Evolutionary conservation across 35 echinoderm and acorn worm genomes (phyloP).

Genomic region (Stichopus chloronotus): DNA sequence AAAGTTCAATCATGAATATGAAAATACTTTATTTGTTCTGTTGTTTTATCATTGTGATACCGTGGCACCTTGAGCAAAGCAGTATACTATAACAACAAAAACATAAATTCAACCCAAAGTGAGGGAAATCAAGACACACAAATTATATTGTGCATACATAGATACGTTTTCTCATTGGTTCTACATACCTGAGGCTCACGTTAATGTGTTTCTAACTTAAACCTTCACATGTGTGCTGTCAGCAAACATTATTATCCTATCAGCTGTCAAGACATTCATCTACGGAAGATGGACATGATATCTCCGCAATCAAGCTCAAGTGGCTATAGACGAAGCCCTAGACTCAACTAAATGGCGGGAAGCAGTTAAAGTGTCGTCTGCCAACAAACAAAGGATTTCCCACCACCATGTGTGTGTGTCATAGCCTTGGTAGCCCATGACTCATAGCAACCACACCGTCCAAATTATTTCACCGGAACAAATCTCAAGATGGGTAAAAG

Average conservation of each 20-base stretch:
- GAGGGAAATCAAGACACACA: too few species aligned
- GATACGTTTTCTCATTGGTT: too few species aligned
- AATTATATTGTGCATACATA: too few species aligned
- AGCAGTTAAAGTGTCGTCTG: conserved; percentile 8
- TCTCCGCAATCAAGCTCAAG: background rate
- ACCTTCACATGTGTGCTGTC: background rate
- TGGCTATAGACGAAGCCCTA: background rate
- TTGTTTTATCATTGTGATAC: background rate
- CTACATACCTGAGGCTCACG: background rate
- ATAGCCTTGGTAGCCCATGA: conserved; percentile 35
- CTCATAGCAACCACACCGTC: conserved; percentile 28
- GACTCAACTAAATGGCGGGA: conserved; percentile 12
- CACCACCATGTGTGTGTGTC: background rate
- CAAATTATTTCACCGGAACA: conserved; percentile 43
- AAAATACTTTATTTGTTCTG: background rate
- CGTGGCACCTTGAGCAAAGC: too few species aligned
- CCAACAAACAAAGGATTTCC: conserved; percentile 31
- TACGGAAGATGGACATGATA: conserved; percentile 43
- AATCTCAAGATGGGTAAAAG: conserved; percentile 25
- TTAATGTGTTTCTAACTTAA: conserved; percentile 18
- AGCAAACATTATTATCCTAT: background rate
- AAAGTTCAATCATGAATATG: background rate
- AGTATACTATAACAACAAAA: too few species aligned
- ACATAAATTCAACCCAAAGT: too few species aligned
- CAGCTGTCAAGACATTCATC: conserved; percentile 10